phyloP scores from a whole-genome alignment of 2,797 vertebrate genomes.

The Tadarida brasiliensis region DNA sequence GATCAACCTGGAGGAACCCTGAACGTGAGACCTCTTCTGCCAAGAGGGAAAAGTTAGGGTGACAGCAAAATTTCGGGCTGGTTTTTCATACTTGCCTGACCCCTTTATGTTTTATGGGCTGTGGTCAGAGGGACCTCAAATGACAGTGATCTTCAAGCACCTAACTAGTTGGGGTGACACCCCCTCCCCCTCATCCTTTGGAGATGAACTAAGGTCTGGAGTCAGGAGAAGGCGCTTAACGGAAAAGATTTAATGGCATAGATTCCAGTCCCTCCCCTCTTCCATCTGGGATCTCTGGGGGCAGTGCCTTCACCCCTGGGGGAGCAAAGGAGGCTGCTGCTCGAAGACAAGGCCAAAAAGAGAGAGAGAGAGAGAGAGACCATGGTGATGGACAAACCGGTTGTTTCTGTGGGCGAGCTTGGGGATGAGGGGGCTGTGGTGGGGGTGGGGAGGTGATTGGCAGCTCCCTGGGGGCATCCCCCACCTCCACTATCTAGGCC shows the following conservation, averaged over 20 bases:
- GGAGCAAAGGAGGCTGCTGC: slow-evolving; percentile 35
- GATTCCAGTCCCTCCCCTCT: slow-evolving; percentile 45
- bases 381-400: slow-evolving; percentile 78
- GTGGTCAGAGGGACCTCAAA: slow-evolving; percentile 7
- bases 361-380: neutral
- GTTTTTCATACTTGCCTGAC: neutral
- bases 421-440: slow-evolving; percentile 20
- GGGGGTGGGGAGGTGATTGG: slow-evolving; percentile 78
- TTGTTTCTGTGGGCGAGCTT: slow-evolving; percentile 71
- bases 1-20: slow-evolving; percentile 81
- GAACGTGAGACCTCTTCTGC: slow-evolving; percentile 47
- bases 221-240: slow-evolving; percentile 9
- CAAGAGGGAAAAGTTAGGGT: neutral
- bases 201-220: neutral
- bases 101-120: slow-evolving; percentile 1
- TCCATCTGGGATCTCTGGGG: slow-evolving; percentile 32
- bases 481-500: slow-evolving; percentile 59
- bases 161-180: slow-evolving; percentile 41
- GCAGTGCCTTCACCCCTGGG: slow-evolving; percentile 65
- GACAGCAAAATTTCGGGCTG: neutral
- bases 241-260: slow-evolving; percentile 23
- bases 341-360: neutral
- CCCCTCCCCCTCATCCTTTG: slow-evolving; percentile 1
- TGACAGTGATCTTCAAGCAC: slow-evolving; percentile 74
- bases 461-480: slow-evolving; percentile 79